Conservation (phyloP, 2,888 invertebrate species). For the Xiphydria camelus region DNA sequence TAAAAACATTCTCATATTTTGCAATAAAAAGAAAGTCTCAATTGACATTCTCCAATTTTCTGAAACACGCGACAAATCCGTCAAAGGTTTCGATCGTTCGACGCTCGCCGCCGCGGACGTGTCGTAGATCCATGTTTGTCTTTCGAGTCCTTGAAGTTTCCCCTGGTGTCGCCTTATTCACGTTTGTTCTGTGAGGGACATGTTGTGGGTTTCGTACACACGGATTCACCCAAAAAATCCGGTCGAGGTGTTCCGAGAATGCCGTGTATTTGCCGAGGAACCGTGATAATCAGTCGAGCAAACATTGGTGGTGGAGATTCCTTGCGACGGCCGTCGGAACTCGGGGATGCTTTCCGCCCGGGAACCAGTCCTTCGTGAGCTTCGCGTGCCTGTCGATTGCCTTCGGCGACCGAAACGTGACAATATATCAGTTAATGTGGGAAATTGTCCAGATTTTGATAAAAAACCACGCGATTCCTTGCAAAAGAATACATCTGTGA, state of each 20-base stretch:
- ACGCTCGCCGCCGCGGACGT: too few species aligned
- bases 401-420: too few species aligned
- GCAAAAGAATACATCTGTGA: too few species aligned
- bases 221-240: neutral
- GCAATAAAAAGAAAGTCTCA: too few species aligned
- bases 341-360: slow-evolving; percentile 18
- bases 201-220: neutral
- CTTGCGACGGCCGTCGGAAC: slow-evolving; percentile 34
- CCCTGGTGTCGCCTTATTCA: neutral
- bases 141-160: neutral
- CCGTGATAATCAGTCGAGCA: slow-evolving; percentile 34
- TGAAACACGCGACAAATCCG: too few species aligned
- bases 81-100: too few species aligned
- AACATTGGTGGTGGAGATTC: slow-evolving; percentile 23
- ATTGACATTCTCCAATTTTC: too few species aligned
- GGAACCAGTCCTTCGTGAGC: slow-evolving; percentile 30
- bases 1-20: too few species aligned
- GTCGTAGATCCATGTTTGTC: neutral
- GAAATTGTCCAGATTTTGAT: neutral
- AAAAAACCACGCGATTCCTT: neutral
- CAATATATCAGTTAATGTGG: neutral
- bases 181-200: neutral
- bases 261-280: slow-evolving; percentile 31
- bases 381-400: slow-evolving; percentile 24
- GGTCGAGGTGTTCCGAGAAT: slow-evolving; percentile 16